These are phyloP conservation scores for Pyrrhia umbra DNA, from an alignment of 2,888 invertebrate species.

Conservation along the genomic window DNA sequence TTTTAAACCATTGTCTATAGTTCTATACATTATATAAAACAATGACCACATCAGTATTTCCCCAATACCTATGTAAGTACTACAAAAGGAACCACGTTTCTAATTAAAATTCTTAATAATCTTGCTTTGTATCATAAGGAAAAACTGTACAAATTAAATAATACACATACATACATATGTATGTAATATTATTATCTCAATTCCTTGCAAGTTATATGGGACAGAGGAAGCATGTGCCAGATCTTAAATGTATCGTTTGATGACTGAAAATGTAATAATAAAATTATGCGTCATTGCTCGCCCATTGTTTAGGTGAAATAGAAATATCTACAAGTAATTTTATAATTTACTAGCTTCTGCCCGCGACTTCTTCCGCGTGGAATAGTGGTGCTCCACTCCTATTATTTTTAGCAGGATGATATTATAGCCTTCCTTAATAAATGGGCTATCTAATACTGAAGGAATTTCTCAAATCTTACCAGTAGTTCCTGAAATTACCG, in stretches of 20 bases:
- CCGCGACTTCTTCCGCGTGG: too few relatives aligned
- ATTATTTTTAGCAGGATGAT: too few relatives aligned
- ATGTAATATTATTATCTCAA: conserved; percentile 37
- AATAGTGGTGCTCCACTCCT: too few relatives aligned
- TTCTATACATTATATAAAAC: conserved; percentile 14
- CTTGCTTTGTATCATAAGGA: conserved; percentile 55
- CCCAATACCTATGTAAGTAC: conserved; percentile 37
- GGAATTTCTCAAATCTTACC: too few relatives aligned
- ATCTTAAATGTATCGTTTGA: conserved; percentile 15
- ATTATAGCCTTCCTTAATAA: too few relatives aligned
- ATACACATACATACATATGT: conserved; percentile 24
- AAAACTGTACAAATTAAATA: conserved; percentile 39
- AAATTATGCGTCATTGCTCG: not conserved
- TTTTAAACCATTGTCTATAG: conserved; percentile 15
- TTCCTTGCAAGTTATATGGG: conserved; percentile 37
- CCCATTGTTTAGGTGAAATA: not conserved
- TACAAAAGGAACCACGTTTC: conserved; percentile 40
- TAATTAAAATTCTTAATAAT: conserved; percentile 58
- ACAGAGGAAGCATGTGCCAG: conserved; percentile 22
- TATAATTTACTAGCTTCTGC: not conserved
- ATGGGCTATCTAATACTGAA: too few relatives aligned
- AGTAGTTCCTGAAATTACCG: too few relatives aligned
- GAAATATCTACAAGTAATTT: not conserved
- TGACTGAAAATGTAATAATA: conserved; percentile 8
- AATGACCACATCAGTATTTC: conserved; percentile 30